Evolutionary conservation across 2,113 vertebrate genomes (phyloP), one percentile per base, ranked within the genome.

Genomic region (Ranitomeya variabilis): DNA sequence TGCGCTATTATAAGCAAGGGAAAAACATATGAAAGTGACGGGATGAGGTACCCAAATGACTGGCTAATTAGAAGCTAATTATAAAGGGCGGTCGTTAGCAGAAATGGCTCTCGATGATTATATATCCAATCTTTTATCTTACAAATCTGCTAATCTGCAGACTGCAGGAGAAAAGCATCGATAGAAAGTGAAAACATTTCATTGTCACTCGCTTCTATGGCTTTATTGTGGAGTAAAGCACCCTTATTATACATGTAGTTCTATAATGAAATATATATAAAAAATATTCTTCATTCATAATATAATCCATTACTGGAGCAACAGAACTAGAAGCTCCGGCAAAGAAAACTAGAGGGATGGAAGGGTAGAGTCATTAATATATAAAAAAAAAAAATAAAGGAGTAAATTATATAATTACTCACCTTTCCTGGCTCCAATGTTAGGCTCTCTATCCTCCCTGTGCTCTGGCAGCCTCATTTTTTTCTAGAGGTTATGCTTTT

Each of bases 41-140:
- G 71, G 60, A 80, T 51, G 78, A 59, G 16, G 78, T 64, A 31
- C 71, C 52, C 62, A 45, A 57, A 26, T 71, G 64, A 81, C 52
- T 81, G 7, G 26, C 77, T 87, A 87, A 81, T 87, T 80, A 81
- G 64, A 87, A 71, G 59, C 62, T 81, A 81, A 81, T 87, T 87
- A 80, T 71, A 87, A 81, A 87, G 76, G 45, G 73, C 76, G 21
- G 76, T 87, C 62, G 81, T 81, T 80, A 67, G 6, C 77, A 31
- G 76, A 19, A 80, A 69, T 81, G 64, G 16, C 26, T 79, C 52
- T 18, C 19, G 11, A n/a, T 54, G 60, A 79, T 67, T 79, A 87
- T 16, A 87, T 67, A 66, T 64, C 74, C 60, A 45, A 79, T 45
- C 6, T 45, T 66, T 87, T 64, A 23, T 18, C 37, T 67, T 79